Conservation (phyloP, 2,888 invertebrate species). For the Rhodophaea formosa region DNA sequence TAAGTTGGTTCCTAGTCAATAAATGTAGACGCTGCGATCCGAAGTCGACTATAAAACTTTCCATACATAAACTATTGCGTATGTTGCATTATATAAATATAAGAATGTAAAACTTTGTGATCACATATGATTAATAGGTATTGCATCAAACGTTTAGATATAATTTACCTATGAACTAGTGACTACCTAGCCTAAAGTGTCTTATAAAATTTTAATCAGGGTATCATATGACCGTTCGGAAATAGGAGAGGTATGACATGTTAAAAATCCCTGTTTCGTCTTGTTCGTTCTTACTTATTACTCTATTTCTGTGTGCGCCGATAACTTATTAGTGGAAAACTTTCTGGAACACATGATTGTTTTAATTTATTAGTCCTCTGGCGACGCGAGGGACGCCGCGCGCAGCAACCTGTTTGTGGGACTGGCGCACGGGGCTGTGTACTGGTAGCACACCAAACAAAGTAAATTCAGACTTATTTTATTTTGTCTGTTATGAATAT, state of each 20-base stretch:
- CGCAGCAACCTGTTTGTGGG: neutral
- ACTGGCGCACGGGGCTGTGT: neutral
- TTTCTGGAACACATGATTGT: slow-evolving; percentile 69
- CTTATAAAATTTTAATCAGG: slow-evolving; percentile 38
- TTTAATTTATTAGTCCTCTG: slow-evolving; percentile 32
- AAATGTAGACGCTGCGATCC: neutral
- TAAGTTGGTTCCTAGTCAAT: too few species aligned
- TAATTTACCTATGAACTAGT: slow-evolving; percentile 32
- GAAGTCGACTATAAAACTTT: neutral
- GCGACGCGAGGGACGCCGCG: slow-evolving; percentile 7
- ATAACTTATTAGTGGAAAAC: slow-evolving; percentile 67
- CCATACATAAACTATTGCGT: slow-evolving; percentile 17
- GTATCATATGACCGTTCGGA: slow-evolving; percentile 36
- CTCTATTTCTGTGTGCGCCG: slow-evolving; percentile 51
- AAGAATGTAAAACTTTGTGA: slow-evolving; percentile 31
- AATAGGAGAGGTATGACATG: slow-evolving; percentile 36
- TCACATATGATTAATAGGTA: slow-evolving; percentile 32
- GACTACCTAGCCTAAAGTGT: slow-evolving; percentile 40
- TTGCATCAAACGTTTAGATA: slow-evolving; percentile 29
- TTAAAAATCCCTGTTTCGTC: slow-evolving; percentile 69
- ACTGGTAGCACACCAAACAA: too few species aligned
- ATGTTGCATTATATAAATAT: slow-evolving; percentile 22
- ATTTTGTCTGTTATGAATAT: too few species aligned
- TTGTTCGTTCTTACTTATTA: slow-evolving; percentile 55
- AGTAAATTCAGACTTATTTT: too few species aligned